Conservation (phyloP, 2,888 invertebrate species). For the Asteroscopus sphinx region DNA sequence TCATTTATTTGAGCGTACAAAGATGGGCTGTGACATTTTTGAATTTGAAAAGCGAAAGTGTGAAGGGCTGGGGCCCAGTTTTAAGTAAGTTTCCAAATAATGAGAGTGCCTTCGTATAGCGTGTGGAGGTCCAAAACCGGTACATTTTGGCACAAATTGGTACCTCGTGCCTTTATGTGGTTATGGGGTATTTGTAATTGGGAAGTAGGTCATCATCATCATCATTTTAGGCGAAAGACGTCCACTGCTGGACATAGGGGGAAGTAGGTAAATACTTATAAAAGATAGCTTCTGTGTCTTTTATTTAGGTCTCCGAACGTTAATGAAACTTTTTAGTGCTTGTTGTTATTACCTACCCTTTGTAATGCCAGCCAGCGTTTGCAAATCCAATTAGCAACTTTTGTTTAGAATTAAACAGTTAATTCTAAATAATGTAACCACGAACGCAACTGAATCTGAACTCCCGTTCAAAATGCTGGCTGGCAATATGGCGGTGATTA, state of each 20-base stretch:
- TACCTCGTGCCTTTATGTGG: conserved; percentile 11
- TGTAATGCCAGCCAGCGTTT: neutral
- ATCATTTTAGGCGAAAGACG: too few species aligned
- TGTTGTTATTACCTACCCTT: too few species aligned
- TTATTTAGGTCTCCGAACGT: neutral
- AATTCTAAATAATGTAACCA: conserved; percentile 25
- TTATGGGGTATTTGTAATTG: neutral
- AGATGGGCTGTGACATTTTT: conserved; percentile 40
- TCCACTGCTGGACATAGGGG: too few species aligned
- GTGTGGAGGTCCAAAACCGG: conserved; percentile 26
- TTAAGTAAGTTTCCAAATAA: conserved; percentile 31
- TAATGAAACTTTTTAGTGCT: neutral
- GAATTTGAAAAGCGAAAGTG: conserved; percentile 53
- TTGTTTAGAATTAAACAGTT: conserved; percentile 14
- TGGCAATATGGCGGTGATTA: conserved; percentile 43
- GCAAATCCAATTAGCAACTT: conserved; percentile 12
- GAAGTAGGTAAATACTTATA: too few species aligned
- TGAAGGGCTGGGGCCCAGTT: conserved; percentile 16
- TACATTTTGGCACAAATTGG: conserved; percentile 20
- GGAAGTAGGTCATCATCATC: too few species aligned
- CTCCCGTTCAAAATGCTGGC: conserved; percentile 28
- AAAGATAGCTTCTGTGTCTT: neutral
- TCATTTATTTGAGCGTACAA: conserved; percentile 51
- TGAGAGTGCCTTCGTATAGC: conserved; percentile 20
- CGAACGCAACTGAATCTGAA: conserved; percentile 15